phyloP scores from a whole-genome alignment of 2,888 invertebrate species.

The Acronicta leporina region DNA sequence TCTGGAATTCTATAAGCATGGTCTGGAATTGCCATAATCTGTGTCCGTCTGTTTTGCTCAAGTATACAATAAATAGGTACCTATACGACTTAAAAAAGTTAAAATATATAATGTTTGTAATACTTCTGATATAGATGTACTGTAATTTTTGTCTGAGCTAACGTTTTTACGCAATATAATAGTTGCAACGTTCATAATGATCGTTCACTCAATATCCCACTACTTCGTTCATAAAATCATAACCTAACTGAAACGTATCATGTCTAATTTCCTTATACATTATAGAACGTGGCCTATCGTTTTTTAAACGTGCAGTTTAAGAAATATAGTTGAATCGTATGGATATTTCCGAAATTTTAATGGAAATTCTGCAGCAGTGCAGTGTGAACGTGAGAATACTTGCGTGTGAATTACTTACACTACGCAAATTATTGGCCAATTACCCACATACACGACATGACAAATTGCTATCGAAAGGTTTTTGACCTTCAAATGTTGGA shows the following conservation, averaged over 20 bases:
- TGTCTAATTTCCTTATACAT: slow-evolving; percentile 32
- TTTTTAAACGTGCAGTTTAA: slow-evolving; percentile 22
- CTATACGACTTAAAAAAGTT: background rate
- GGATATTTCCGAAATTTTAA: slow-evolving; percentile 49
- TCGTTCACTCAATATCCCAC: slow-evolving; percentile 43
- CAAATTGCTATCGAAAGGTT: slow-evolving; percentile 74
- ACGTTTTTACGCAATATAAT: slow-evolving; percentile 42
- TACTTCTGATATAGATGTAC: slow-evolving; percentile 21
- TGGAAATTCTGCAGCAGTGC: slow-evolving; percentile 40
- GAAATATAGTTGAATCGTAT: slow-evolving; percentile 35
- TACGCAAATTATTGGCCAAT: slow-evolving; percentile 68
- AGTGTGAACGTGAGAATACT: slow-evolving; percentile 62
- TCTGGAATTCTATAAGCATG: too few species aligned
- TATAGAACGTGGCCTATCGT: slow-evolving; percentile 33
- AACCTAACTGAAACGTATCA: slow-evolving; percentile 27
- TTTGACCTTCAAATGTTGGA: slow-evolving; percentile 66
- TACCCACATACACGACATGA: slow-evolving; percentile 71
- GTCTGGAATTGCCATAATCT: too few species aligned
- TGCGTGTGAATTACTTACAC: slow-evolving; percentile 64
- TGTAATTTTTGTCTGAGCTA: slow-evolving; percentile 23
- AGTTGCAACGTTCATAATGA: slow-evolving; percentile 36
- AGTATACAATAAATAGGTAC: too few species aligned
- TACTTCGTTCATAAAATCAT: slow-evolving; percentile 41
- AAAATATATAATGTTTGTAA: too few species aligned
- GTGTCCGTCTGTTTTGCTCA: background rate